phyloP scores from a whole-genome alignment of 30 jellyfish, hydroid and myxozoan genomes.

The Hydractinia echinata region DNA sequence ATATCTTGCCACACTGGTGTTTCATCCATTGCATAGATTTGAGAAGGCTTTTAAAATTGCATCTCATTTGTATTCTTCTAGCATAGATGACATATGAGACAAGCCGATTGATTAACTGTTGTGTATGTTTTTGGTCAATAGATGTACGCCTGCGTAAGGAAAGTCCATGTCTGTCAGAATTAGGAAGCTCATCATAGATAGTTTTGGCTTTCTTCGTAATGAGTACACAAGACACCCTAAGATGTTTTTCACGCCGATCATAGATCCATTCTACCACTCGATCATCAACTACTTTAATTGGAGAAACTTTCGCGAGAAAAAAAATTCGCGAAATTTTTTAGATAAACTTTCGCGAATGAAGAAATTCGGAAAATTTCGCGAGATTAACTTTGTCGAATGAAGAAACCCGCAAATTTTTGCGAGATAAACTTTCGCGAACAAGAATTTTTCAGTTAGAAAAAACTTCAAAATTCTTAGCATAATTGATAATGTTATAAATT shows the following conservation, averaged over 20 bases:
- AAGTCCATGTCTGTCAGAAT: background rate
- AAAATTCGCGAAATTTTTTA: too few species aligned
- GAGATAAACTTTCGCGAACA: too few species aligned
- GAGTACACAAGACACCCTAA: background rate
- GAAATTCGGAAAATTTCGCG: too few species aligned
- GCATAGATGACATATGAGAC: constrained; percentile 19
- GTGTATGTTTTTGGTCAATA: background rate
- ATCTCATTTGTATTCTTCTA: constrained; percentile 17
- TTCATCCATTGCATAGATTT: background rate
- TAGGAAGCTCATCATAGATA: constrained; percentile 14
- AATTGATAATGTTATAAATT: too few species aligned
- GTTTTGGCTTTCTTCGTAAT: constrained; percentile 23
- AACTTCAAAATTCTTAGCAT: too few species aligned
- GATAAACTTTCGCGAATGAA: too few species aligned
- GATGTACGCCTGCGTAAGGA: constrained; percentile 20
- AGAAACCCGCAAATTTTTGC: too few species aligned
- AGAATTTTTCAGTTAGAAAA: too few species aligned
- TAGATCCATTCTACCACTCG: constrained; percentile 13
- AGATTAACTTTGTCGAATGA: too few species aligned
- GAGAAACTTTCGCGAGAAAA: too few species aligned
- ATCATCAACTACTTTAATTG: too few species aligned
- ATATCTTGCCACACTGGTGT: constrained; percentile 25
- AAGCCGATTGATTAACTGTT: constrained; percentile 15
- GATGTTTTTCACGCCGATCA: constrained; percentile 17
- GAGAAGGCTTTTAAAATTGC: constrained; percentile 13